Conservation (phyloP, 2,113 vertebrate genomes). For the Zapus hudsonius region DNA sequence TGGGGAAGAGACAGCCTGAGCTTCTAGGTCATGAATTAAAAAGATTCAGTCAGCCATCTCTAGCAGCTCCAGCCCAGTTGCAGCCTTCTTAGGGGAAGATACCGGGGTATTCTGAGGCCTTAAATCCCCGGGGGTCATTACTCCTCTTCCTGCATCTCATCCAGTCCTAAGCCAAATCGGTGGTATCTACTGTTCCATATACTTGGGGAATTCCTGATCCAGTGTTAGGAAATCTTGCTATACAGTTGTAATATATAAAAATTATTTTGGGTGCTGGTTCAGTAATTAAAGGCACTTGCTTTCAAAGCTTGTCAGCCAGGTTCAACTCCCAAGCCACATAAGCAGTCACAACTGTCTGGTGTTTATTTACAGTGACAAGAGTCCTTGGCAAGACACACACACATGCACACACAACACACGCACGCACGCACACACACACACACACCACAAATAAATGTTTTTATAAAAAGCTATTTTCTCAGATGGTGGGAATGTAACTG, state of each 20-base stretch:
- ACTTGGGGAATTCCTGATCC: background rate
- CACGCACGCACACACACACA: no score
- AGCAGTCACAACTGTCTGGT: no score
- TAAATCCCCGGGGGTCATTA: background rate
- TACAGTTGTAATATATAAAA: background rate
- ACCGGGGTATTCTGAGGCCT: background rate
- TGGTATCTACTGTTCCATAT: background rate
- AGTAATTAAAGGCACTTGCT: no score
- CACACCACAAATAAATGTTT: no score
- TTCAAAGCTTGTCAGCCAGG: no score
- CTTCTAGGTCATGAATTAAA: conserved; percentile 24
- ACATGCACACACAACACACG: no score
- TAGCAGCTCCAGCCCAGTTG: background rate
- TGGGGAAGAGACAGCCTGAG: background rate
- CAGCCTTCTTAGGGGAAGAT: background rate
- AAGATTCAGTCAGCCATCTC: background rate
- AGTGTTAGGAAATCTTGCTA: background rate
- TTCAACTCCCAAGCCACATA: no score
- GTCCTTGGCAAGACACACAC: no score
- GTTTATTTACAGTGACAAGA: no score
- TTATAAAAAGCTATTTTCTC: background rate
- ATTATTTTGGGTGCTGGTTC: background rate
- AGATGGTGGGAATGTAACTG: background rate
- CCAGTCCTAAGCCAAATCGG: background rate
- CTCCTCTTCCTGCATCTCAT: background rate